These are phyloP conservation scores for Falco columbarius DNA, from an alignment of 2,797 vertebrate genomes.

Conservation along the genomic window DNA sequence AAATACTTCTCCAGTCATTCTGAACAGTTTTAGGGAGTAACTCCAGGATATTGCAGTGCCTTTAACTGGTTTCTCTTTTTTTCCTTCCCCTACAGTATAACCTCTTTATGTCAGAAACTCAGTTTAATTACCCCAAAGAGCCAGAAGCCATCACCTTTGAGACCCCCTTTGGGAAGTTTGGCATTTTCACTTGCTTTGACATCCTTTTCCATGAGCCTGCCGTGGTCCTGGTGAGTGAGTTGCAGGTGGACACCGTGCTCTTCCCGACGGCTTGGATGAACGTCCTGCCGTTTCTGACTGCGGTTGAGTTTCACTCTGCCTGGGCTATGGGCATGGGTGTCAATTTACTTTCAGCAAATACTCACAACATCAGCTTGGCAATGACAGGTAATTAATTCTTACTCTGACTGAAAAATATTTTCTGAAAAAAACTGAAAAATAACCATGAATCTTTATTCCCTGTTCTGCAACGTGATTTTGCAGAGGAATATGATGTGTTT, in stretches of 20 bases:
- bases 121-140: constrained; percentile 70
- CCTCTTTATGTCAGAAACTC: constrained; percentile 68
- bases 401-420: background rate
- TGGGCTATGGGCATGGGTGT: constrained; percentile 73
- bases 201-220: constrained; percentile 69
- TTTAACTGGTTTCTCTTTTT: background rate
- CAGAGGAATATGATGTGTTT: background rate
- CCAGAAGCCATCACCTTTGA: constrained; percentile 62
- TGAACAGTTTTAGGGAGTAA: background rate
- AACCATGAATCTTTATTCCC: background rate
- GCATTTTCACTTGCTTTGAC: constrained; percentile 77
- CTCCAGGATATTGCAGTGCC: background rate
- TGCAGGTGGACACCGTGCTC: constrained; percentile 67
- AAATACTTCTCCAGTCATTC: background rate
- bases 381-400: constrained; percentile 71
- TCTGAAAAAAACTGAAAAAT: background rate
- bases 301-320: constrained; percentile 71
- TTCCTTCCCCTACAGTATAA: constrained; percentile 60
- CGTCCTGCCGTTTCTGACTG: constrained; percentile 62
- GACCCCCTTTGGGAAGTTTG: constrained; percentile 76
- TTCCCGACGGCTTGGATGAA: constrained; percentile 72
- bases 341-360: constrained; percentile 71
- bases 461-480: background rate
- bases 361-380: constrained; percentile 7
- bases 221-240: constrained; percentile 30